phyloP scores from a whole-genome alignment of 1,140 invertebrate genomes.

The Brachionus rubens region DNA sequence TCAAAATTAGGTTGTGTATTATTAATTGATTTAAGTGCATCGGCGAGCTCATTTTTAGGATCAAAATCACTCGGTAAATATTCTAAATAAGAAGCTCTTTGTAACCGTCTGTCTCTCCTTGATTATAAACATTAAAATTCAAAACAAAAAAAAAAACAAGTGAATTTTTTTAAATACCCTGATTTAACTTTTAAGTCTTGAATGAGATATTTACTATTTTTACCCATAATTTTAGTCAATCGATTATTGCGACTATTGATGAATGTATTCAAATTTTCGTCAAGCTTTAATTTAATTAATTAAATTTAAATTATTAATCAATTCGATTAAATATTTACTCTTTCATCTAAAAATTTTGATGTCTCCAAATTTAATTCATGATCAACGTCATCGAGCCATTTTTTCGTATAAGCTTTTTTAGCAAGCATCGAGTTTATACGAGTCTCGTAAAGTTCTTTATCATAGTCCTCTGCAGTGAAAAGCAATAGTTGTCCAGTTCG shows the following conservation, averaged over 20 bases:
- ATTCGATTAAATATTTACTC: background rate
- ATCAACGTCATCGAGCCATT: constrained; percentile 13
- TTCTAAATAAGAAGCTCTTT: constrained; percentile 27
- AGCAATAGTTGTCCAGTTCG: background rate
- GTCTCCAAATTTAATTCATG: constrained; percentile 7
- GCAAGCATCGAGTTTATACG: background rate
- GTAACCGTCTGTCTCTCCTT: constrained; percentile 5
- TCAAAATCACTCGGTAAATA: constrained; percentile 33
- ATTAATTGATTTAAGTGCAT: constrained; percentile 1
- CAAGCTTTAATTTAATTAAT: background rate
- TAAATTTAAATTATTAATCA: background rate
- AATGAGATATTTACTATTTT: constrained; percentile 12
- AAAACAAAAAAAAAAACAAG: background rate
- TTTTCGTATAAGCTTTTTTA: constrained; percentile 28
- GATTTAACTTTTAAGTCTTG: constrained; percentile 6
- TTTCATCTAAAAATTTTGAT: constrained; percentile 27
- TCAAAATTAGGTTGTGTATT: background rate
- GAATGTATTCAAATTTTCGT: constrained; percentile 16
- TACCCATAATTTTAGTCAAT: background rate
- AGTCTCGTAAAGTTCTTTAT: background rate
- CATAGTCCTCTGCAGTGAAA: constrained; percentile 2
- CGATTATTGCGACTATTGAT: background rate
- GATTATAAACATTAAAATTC: background rate
- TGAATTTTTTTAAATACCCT: background rate
- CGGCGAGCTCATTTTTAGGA: background rate